Evolutionary conservation across 2,797 vertebrate species (phyloP).

Genomic region (Argyrosomus regius): DNA sequence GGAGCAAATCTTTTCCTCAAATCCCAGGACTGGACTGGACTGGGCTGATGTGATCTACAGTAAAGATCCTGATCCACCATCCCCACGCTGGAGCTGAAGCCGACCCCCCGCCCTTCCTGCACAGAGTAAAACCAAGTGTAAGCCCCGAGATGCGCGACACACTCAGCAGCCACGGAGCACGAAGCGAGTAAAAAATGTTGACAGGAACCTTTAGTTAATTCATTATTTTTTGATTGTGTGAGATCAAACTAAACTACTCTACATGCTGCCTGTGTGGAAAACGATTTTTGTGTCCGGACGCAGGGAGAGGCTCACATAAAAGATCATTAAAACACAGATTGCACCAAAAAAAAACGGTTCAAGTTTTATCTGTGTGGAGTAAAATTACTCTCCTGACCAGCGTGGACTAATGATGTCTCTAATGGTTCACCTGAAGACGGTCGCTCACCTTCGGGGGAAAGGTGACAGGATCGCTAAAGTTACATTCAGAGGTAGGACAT

Average conservation of each 20-base stretch:
- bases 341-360: slow-evolving; percentile 38
- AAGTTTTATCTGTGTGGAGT: slow-evolving; percentile 68
- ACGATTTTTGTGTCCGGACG: slow-evolving; percentile 34
- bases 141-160: slow-evolving; percentile 59
- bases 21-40: not conserved
- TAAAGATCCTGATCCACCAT: slow-evolving; percentile 38
- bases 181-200: slow-evolving; percentile 52
- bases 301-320: slow-evolving; percentile 55
- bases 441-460: slow-evolving; percentile 90
- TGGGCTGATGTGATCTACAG: slow-evolving; percentile 37
- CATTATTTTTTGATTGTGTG: slow-evolving; percentile 15
- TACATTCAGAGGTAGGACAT: slow-evolving; percentile 91
- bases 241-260: slow-evolving; percentile 14
- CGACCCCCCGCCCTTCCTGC: slow-evolving; percentile 62
- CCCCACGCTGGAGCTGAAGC: slow-evolving; percentile 41
- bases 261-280: slow-evolving; percentile 54
- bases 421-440: slow-evolving; percentile 90
- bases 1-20: not conserved
- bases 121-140: slow-evolving; percentile 56
- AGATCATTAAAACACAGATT: slow-evolving; percentile 35
- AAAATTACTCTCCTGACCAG: slow-evolving; percentile 45
- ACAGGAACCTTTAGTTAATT: slow-evolving; percentile 55
- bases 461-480: slow-evolving; percentile 95
- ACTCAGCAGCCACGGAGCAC: slow-evolving; percentile 50
- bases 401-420: slow-evolving; percentile 88